These are phyloP conservation scores for Falco naumanni DNA, from an alignment of 2,797 vertebrate species.

Conservation along the genomic window DNA sequence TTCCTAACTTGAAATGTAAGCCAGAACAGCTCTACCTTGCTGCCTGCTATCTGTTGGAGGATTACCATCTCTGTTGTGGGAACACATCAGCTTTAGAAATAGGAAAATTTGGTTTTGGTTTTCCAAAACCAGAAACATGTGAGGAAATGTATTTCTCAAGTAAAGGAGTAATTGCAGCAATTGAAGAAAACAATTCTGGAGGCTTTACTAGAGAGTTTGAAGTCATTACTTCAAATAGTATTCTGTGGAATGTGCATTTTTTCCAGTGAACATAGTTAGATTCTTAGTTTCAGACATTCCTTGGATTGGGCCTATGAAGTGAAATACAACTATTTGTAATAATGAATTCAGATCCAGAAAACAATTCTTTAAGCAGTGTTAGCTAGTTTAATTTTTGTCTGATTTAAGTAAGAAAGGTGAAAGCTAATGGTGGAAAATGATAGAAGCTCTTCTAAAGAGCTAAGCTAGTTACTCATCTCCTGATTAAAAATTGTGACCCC, in stretches of 20 bases:
- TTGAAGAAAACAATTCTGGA: not conserved
- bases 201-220: not conserved
- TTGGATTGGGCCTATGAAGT: not conserved
- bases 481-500: not conserved
- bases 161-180: not conserved
- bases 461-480: not conserved
- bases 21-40: not conserved
- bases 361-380: not conserved
- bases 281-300: not conserved
- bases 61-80: not conserved
- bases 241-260: not conserved
- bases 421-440: not conserved
- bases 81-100: not conserved
- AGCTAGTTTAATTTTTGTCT: not conserved
- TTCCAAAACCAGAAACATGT: not conserved
- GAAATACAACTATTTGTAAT: not conserved
- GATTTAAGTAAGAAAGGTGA: not conserved
- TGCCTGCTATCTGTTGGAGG: not conserved
- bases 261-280: fast-evolving
- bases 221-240: not conserved
- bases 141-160: not conserved
- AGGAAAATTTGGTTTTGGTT: not conserved
- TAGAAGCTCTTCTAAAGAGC: not conserved
- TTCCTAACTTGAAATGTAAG: not conserved
- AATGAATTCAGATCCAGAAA: not conserved